Base-by-base conservation (phyloP, 2,888 invertebrate species). In the Ophioninae sp. region DNA sequence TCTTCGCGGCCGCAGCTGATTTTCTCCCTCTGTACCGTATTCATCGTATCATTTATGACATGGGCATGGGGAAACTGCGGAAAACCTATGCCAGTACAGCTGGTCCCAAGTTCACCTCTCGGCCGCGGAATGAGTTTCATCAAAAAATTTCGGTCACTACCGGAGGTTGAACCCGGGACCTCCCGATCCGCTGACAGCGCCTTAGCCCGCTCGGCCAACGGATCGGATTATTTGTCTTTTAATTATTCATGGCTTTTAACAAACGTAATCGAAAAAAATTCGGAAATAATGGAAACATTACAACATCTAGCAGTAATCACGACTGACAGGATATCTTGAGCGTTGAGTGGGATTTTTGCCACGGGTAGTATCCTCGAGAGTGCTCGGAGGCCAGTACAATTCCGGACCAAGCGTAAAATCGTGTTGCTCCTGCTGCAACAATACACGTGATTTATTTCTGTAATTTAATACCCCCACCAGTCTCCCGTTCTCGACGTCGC, bases 361-460 rank as follows among this genome's bases (percentile, higher is more conserved):
- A 39, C 23, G 58, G 51, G 17, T 20, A n/a, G 7, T 23, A 23
- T 67, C 41, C 22, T 23, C 23, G 69, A 22, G 56, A 59, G 64
- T 41, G 59, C 39, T 69, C 39, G 13, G 13, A 10, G 56, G 22
- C 22, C 30, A 39, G 59, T 69, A 69, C 83, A 85, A 82, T 86
- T 87, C 81, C 82, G 83, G 83, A 73, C 78, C 79, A 86, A 87
- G 81, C 83, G 85, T 86, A 85, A 87, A 88, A 87, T 84, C 86
- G 82, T 79, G 85, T 84, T 64, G 82, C 76, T 30, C 30, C 30
- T 83, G 79, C 85, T 82, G 78, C 85, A 87, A 89, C 89, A 89
- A 88, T 88, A 78, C 69, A 76, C 78, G 86, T 89, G 89, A 89
- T 89, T 89, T 89, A 89, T 89, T 88, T 86, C 86, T 84, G 88